Evolutionary conservation across 2,888 invertebrate genomes (phyloP).

Genomic region (Zelleria hepariella): DNA sequence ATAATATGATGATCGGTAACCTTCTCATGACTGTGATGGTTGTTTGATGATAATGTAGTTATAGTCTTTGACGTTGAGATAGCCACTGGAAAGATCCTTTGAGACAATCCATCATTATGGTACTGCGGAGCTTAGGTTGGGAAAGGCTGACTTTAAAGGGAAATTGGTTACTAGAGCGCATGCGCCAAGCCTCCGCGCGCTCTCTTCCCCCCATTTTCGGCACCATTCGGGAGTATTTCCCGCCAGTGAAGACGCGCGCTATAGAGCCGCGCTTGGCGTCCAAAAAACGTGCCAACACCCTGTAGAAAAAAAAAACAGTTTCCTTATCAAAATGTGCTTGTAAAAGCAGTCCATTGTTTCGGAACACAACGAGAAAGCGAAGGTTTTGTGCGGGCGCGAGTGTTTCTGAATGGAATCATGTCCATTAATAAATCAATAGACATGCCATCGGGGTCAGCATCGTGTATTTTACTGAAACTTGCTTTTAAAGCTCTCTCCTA

Average conservation of each 20-base stretch:
- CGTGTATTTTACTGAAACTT: not conserved
- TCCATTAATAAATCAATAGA: constrained; percentile 27
- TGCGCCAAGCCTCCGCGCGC: not conserved
- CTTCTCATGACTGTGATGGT: too few species aligned
- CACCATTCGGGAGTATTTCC: constrained; percentile 23
- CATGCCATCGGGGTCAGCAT: constrained; percentile 18
- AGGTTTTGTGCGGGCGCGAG: not conserved
- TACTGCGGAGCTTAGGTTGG: too few species aligned
- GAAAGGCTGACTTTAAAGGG: too few species aligned
- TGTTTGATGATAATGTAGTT: too few species aligned
- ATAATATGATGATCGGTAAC: too few species aligned
- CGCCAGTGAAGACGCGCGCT: constrained; percentile 38
- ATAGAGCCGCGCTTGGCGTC: constrained; percentile 19
- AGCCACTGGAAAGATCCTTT: too few species aligned
- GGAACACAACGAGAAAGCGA: not conserved
- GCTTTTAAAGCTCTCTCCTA: not conserved
- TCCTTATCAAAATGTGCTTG: not conserved
- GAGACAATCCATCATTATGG: too few species aligned
- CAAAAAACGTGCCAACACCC: not conserved
- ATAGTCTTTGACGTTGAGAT: too few species aligned
- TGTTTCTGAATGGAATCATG: constrained; percentile 26
- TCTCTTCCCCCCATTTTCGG: not conserved
- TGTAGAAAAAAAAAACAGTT: constrained; percentile 4
- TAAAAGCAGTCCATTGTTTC: not conserved
- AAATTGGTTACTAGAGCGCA: not conserved